Base-by-base conservation (phyloP, 2,797 vertebrate genomes). In the Dipus sagitta region DNA sequence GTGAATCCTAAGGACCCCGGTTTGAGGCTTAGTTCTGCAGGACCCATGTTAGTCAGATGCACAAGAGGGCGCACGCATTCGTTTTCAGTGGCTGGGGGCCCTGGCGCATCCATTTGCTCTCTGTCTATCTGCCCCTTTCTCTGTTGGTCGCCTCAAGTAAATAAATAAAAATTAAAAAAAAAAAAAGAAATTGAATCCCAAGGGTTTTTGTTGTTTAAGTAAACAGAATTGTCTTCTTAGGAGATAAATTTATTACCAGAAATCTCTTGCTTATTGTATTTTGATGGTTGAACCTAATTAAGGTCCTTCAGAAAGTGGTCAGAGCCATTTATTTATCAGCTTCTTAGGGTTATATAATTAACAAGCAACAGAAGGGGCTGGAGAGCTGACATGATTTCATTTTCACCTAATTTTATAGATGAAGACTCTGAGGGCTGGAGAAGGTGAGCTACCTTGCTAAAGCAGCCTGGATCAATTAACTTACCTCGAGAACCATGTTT, bases 131-230 rank as follows among this genome's bases (percentile, higher is more conserved):
- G n/a, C n/a, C n/a, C n/a, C n/a, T n/a, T n/a, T n/a, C n/a, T n/a
- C n/a, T n/a, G n/a, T n/a, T n/a, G n/a, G n/a, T n/a, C n/a, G n/a
- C n/a, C n/a, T n/a, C n/a, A n/a, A n/a, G n/a, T n/a, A n/a, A n/a
- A n/a, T n/a, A n/a, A n/a, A n/a, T n/a, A n/a, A n/a, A n/a, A n/a
- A n/a, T n/a, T n/a, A n/a, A n/a, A n/a, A n/a, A n/a, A n/a, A n/a
- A n/a, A n/a, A n/a, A 10, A 86, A 60, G 26, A 88, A 82, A 80
- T 93, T 91, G 76, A 93, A 93, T 87, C 52, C 30, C 77, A 68
- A 85, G 42, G 26, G 54, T 90, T 72, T 76, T 85, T 60, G 9
- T 71, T 70, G 15, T 90, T 80, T 80, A 71, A 86, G 8, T 47
- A 75, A 75, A 30, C 18, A 74, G 60, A 75, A 15, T 23, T 38